Evolutionary conservation across 2,113 vertebrate species (phyloP), one percentile per base, ranked within the genome.

Genomic region (Podiceps cristatus): DNA sequence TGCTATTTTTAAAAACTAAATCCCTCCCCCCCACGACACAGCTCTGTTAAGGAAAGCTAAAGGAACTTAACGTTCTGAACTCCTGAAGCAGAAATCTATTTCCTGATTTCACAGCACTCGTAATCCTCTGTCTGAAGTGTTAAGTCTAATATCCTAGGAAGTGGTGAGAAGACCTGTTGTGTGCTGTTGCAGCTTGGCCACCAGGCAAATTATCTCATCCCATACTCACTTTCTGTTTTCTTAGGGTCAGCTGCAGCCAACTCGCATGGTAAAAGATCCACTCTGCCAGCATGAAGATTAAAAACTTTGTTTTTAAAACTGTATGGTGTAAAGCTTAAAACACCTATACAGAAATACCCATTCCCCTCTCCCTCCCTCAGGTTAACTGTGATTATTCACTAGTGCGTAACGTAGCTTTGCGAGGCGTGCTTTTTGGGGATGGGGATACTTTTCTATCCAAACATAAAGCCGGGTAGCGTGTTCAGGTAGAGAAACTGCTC

Each of bases 391-490:
- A 35, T 79, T 58, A 31, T 31, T 83, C 44, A 6, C 16, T 13
- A 1, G 5, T 20, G 31, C 40, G 85, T 9, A 2, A 0, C 11
- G 11, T 17, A 10, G 33, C 55, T 64, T 37, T 27, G 28, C 37
- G 20, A 0, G 63, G 56, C 37, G 15, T 71, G 78, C 0, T 55
- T 50, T 74, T 78, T 24, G 67, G 67, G 47, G 28, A 1, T 17
- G 59, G 35, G 44, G 53, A 4, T 37, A 4, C 2, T 77, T 29
- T 40, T 8, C 42, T 37, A 0, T 11, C 28, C 31, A 37, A 20
- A 7, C 11, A 3, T 3, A 20, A 16, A 53, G 74, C 37, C 68
- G 24, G 56, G 40, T 3, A 1, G 5, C 0, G 0, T 10, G 69
- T 23, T 33, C 5, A 24, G 55, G 55, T 7, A 12, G 52, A 56